Base-by-base conservation (phyloP, 1,140 invertebrate species). In the Hesperophylax magnus region DNA sequence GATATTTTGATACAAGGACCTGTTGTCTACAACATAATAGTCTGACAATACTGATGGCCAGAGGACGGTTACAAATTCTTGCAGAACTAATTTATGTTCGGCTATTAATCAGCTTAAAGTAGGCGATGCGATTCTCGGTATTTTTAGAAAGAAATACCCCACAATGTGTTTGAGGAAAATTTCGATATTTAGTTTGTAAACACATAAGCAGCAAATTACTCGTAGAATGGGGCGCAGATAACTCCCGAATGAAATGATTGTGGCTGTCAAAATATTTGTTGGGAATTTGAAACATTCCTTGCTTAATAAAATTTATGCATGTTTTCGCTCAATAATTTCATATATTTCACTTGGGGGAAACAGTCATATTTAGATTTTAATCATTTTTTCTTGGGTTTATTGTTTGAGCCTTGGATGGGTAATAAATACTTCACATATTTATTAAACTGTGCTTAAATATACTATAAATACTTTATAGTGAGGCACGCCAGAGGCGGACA, bases 231-330 rank as follows among this genome's bases (percentile, higher is more conserved):
- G 9, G 11, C 63, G 9, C 27, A 67, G 7, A 67, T 67, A 67
- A 67, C 63, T 67, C 31, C 58, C 27, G 63, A 1, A 9, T 34
- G 27, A 67, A 67, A 67, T 67, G 27, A 67, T 67, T 67, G 31
- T 31, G 3, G 31, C 63, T 67, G 63, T 67, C 63, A 67, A 67
- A 67, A 67, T 67, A 67, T 67, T 67, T 67, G 27, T 67, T 15
- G 17, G 31, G 63, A 67, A 67, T 67, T 67, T 67, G 63, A 67
- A 34, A n/a, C 63, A 67, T 67, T 67, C 27, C 31, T 9, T 31
- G 63, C 63, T 67, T 67, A n/a, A 27, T 14, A 47, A 47, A 39
- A 67, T 67, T 27, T 31, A 67, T 67, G 63, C 31, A 34, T 67
- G 63, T 67, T 67, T 67, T 31, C 31, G 31, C 63, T 67, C 31